phyloP scores from a whole-genome alignment of 2,888 invertebrate species.

The Ochropleura plecta region DNA sequence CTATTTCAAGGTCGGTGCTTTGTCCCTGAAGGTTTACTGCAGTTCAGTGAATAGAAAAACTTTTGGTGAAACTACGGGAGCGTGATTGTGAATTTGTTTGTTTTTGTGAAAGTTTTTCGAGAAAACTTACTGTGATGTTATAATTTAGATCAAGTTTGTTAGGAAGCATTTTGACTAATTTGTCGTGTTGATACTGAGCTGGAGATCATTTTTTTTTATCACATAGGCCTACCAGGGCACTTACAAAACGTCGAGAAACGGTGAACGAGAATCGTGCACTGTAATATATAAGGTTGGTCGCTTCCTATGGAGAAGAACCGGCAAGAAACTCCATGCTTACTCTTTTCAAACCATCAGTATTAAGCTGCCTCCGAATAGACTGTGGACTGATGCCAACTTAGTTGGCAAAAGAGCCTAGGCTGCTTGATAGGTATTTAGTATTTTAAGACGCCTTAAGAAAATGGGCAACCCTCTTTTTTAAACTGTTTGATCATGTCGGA shows the following conservation, averaged over 20 bases:
- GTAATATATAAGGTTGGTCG: too few relatives aligned
- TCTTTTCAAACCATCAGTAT: neutral
- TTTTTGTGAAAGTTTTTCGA: neutral
- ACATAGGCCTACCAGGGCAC: too few relatives aligned
- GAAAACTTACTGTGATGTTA: neutral
- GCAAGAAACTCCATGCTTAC: too few relatives aligned
- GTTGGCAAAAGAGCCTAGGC: neutral
- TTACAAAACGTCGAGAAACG: too few relatives aligned
- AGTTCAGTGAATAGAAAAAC: slow-evolving; percentile 3
- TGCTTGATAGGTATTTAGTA: neutral
- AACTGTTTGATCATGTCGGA: neutral
- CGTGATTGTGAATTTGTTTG: neutral
- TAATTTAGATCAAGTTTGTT: neutral
- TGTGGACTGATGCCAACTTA: neutral
- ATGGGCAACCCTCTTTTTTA: too few relatives aligned
- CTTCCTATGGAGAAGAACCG: too few relatives aligned
- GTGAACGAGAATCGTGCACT: too few relatives aligned
- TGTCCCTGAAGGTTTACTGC: slow-evolving; percentile 30
- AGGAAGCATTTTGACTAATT: neutral
- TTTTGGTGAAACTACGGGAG: neutral
- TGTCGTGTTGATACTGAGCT: neutral
- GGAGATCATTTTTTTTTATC: too few relatives aligned
- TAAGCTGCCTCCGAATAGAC: neutral
- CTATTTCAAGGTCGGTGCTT: slow-evolving; percentile 15
- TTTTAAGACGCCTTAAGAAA: neutral